Evolutionary conservation across 2,888 invertebrate species (phyloP).

Genomic region (Campoplex nolae): DNA sequence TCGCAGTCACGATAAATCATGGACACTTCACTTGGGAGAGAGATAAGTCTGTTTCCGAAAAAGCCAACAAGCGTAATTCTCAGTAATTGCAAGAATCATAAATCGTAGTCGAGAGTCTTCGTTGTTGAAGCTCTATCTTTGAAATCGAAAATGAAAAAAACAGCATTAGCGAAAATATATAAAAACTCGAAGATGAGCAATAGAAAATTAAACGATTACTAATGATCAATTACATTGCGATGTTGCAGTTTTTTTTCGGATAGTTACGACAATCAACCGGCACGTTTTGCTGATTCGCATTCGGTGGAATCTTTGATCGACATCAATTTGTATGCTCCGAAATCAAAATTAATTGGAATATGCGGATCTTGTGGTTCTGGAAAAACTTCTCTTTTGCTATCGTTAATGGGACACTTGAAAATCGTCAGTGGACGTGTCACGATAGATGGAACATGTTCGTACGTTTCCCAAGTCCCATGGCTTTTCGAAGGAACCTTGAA

Average conservation of each 20-base stretch:
- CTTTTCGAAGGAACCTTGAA: slow-evolving; percentile 87
- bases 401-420: slow-evolving; percentile 85
- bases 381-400: slow-evolving; percentile 85
- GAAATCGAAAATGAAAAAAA: not conserved
- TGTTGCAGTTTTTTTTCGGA: slow-evolving; percentile 71
- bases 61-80: slow-evolving; percentile 45
- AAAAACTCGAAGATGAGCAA: not conserved
- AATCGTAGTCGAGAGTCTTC: not conserved
- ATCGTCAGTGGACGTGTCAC: slow-evolving; percentile 82
- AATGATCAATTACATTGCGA: not conserved
- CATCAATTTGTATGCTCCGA: slow-evolving; percentile 79
- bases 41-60: slow-evolving; percentile 56
- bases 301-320: slow-evolving; percentile 68
- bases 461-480: slow-evolving; percentile 87
- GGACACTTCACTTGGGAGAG: slow-evolving; percentile 85
- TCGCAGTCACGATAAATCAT: slow-evolving; percentile 84
- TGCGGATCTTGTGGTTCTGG: slow-evolving; percentile 86
- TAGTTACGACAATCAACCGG: slow-evolving; percentile 61
- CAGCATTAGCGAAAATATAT: too few species aligned
- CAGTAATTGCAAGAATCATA: slow-evolving; percentile 42
- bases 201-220: not conserved
- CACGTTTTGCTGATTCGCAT: slow-evolving; percentile 56
- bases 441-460: slow-evolving; percentile 85
- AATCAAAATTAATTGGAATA: slow-evolving; percentile 85
- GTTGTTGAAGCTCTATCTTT: not conserved